These are phyloP conservation scores for Ceratothoa steindachneri DNA, from an alignment of 2,888 invertebrate genomes.

Conservation along the genomic window DNA sequence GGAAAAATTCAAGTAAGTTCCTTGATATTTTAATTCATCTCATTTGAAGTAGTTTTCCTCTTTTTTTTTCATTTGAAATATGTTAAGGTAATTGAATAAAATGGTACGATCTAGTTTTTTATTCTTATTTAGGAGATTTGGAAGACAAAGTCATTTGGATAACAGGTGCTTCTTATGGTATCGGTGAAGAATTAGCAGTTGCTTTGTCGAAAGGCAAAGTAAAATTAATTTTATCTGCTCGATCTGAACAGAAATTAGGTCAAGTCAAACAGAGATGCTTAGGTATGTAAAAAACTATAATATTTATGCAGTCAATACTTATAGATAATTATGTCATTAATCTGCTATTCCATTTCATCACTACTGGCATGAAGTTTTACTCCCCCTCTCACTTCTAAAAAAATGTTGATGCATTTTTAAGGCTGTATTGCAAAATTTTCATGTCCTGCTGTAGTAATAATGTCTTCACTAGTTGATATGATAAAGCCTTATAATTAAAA, in stretches of 20 bases:
- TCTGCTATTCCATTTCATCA: constrained; percentile 22
- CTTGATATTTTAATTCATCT: too few relatives aligned
- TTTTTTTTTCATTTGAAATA: background rate
- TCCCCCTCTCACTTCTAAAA: too few relatives aligned
- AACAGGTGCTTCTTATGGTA: constrained; percentile 78
- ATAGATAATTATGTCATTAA: constrained; percentile 11
- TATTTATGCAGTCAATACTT: constrained; percentile 7
- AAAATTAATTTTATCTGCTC: constrained; percentile 65
- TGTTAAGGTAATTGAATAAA: background rate
- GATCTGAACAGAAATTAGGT: constrained; percentile 62
- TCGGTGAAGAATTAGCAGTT: constrained; percentile 70
- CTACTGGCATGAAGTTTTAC: background rate
- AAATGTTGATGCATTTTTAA: too few relatives aligned
- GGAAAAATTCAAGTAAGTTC: background rate
- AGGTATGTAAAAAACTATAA: constrained; percentile 52
- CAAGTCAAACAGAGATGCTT: constrained; percentile 65
- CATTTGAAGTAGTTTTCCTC: background rate
- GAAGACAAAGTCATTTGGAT: constrained; percentile 74
- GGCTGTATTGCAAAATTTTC: too few relatives aligned
- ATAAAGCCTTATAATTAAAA: too few relatives aligned
- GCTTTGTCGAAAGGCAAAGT: constrained; percentile 64
- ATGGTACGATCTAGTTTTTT: background rate
- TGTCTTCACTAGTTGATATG: too few relatives aligned
- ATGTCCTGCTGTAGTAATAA: too few relatives aligned
- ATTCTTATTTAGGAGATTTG: constrained; percentile 50